These are phyloP conservation scores for Equus przewalskii DNA, from an alignment of 2,113 vertebrate genomes.

Conservation along the genomic window DNA sequence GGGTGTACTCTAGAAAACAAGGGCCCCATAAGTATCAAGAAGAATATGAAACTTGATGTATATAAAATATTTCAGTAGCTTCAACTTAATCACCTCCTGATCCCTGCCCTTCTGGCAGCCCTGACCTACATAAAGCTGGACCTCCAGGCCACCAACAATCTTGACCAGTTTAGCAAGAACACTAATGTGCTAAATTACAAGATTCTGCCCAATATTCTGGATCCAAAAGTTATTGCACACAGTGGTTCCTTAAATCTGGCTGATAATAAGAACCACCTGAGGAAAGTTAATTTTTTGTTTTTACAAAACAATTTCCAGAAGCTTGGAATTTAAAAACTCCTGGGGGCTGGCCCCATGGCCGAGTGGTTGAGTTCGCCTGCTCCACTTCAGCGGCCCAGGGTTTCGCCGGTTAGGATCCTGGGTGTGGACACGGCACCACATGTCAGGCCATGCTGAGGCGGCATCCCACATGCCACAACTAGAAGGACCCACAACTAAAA, in stretches of 20 bases:
- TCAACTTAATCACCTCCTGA: background rate
- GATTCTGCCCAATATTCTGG: background rate
- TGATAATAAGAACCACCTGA: background rate
- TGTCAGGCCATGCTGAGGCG: no score
- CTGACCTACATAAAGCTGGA: background rate
- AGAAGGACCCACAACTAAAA: no score
- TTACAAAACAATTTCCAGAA: background rate
- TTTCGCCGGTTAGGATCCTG: no score
- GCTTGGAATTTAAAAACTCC: background rate
- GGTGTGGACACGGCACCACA: no score
- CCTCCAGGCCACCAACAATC: background rate
- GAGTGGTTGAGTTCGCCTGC: no score
- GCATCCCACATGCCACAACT: no score
- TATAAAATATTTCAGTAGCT: background rate
- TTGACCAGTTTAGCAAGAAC: background rate
- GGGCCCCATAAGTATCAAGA: background rate
- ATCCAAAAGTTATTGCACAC: background rate
- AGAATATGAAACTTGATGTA: background rate
- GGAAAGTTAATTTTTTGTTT: slow-evolving; percentile 30
- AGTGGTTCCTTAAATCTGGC: background rate
- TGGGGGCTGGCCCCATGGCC: no score
- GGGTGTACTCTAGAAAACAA: background rate
- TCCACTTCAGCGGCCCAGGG: no score
- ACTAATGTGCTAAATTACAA: background rate
- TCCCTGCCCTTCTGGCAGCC: background rate